Evolutionary conservation across 2,113 vertebrate genomes (phyloP).

Genomic region (Lepus europaeus): DNA sequence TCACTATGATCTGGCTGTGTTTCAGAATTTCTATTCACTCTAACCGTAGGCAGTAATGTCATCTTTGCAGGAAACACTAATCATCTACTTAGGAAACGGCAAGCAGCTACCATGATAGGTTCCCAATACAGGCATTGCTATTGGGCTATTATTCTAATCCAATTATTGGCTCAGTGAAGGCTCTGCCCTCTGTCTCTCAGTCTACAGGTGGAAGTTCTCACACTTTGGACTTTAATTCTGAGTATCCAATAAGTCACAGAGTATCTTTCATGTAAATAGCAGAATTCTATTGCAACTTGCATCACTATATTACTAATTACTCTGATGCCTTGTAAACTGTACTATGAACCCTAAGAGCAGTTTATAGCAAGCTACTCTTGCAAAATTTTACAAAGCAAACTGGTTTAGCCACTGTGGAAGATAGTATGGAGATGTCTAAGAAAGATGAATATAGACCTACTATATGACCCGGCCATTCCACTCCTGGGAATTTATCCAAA

Average conservation of each 20-base stretch:
- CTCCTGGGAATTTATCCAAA: no score
- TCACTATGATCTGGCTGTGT: not conserved
- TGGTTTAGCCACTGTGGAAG: no score
- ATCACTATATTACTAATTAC: slow-evolving; percentile 35
- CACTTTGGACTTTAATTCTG: not conserved
- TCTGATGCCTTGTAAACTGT: not conserved
- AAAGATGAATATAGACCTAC: no score
- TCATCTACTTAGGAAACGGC: not conserved
- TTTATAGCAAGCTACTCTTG: slow-evolving; percentile 29
- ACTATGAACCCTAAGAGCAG: not conserved
- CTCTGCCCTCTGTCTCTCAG: not conserved
- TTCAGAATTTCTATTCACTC: not conserved
- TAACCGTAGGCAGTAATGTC: not conserved
- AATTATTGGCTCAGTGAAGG: not conserved
- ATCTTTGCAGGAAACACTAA: slow-evolving; percentile 21
- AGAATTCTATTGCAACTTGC: slow-evolving; percentile 23
- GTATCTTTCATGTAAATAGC: slow-evolving; percentile 42
- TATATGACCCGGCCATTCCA: no score
- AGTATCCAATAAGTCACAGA: not conserved
- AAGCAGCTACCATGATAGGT: not conserved
- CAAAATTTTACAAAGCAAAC: slow-evolving; percentile 46
- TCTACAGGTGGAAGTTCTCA: not conserved
- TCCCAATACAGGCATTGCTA: not conserved
- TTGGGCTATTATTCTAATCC: not conserved
- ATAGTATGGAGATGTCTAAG: no score